These are phyloP conservation scores for Chrysina gloriosa DNA, from an alignment of 2,888 invertebrate species.

Conservation along the genomic window DNA sequence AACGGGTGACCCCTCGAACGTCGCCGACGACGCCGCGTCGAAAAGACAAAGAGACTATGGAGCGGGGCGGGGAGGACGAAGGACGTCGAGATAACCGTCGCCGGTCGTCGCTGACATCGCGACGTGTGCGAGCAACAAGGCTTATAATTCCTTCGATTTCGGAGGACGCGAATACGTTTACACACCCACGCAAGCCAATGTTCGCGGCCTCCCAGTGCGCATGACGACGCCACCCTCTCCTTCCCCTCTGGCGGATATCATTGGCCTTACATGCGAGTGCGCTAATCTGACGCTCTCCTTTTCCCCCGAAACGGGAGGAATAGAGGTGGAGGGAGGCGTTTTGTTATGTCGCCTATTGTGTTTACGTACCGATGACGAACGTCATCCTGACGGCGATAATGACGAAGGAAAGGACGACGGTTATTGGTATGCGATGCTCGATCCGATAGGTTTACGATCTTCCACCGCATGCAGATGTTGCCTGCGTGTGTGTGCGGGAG, in stretches of 20 bases:
- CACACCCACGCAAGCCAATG: conserved; percentile 45
- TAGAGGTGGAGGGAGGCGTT: conserved; percentile 47
- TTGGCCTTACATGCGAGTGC: conserved; percentile 53
- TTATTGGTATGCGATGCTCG: too few relatives aligned
- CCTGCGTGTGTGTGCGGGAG: too few relatives aligned
- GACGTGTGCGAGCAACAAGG: not conserved
- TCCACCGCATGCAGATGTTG: too few relatives aligned
- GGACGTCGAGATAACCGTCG: not conserved
- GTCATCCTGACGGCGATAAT: too few relatives aligned
- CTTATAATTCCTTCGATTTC: conserved; percentile 17
- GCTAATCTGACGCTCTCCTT: conserved; percentile 46
- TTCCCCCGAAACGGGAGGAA: conserved; percentile 14
- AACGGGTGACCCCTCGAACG: not conserved
- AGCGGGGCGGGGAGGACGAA: not conserved
- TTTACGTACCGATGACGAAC: conserved; percentile 34
- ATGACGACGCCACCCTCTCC: conserved; percentile 42
- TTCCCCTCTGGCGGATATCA: conserved; percentile 50
- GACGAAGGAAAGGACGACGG: too few relatives aligned
- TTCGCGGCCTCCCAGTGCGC: conserved; percentile 45
- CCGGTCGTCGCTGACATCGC: not conserved
- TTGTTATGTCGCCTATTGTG: conserved; percentile 46
- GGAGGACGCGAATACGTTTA: conserved; percentile 24
- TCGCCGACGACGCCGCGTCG: not conserved
- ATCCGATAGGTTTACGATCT: too few relatives aligned
- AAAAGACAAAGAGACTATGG: not conserved